Base-by-base conservation (phyloP, 1,140 invertebrate genomes). In the Ceratina calcarata region DNA sequence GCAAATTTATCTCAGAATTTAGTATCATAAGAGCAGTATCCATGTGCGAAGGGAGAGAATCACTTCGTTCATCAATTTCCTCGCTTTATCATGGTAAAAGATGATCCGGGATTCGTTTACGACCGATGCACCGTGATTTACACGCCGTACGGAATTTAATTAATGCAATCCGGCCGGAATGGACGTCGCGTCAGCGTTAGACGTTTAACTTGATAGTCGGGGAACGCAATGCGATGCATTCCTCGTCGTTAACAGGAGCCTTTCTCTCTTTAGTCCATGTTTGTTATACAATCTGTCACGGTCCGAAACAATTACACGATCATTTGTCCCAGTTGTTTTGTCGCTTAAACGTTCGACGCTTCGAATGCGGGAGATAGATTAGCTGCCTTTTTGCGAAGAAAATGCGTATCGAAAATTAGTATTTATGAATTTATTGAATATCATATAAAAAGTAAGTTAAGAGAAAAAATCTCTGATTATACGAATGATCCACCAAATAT, bases 141-240 rank as follows among this genome's bases (percentile, higher is more conserved):
- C 76, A 78, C 71, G 60, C 32, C 18, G 45, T 12, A 24, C 51
- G 69, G 76, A 78, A 78, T 78, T 78, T 78, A 78, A 78, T 78
- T 78, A 78, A 78, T 72, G 69, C 68, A 78, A 72, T 72, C 51
- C 69, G 7, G 53, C n/a, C 18, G 22, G 69, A 72, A 64, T 37
- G 68, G 58, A 72, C 60, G 68, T 20, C 18, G 60, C 45, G 57
- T n/a, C 66, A 15, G 15, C n/a, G n/a, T 77, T 77, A 77, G 68
- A 78, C 60, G n/a, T 78, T 78, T 78, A 78, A 78, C 76, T 78
- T 65, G 76, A 72, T 78, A 78, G 70, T 72, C 32, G 20, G 15
- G 69, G 68, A 72, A 78, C 68, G 68, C 68, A 53, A 27, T 13
- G 27, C 8, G 32, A 72, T 18, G 76, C 60, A 78, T 78, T 72